Percentiles rank a stretch among this genome's conserved stretches.
Conservation (phyloP, 2,113 vertebrate species). For the Steatornis caripensis region DNA sequence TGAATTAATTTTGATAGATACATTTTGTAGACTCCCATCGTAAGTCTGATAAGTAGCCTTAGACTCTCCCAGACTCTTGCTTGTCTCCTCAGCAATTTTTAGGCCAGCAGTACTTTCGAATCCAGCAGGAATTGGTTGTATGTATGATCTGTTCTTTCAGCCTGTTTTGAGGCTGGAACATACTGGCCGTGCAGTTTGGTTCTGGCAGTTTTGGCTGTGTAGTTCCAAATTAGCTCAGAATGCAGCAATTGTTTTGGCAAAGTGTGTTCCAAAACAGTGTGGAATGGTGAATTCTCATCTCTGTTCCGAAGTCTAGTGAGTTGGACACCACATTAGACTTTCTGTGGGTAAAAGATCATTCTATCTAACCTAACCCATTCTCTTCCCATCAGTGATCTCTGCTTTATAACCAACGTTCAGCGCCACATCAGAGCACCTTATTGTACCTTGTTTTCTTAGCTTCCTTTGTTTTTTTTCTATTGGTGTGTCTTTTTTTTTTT, state of each 20-base stretch:
- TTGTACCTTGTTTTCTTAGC: background rate
- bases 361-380: background rate
- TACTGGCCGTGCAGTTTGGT: background rate
- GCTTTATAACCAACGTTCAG: background rate
- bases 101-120: background rate
- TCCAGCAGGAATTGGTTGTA: background rate
- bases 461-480: background rate
- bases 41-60: background rate
- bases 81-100: background rate
- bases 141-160: background rate
- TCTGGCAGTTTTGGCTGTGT: background rate
- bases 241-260: background rate
- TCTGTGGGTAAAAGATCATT: accelerated
- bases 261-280: background rate
- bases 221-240: background rate
- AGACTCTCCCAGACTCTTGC: background rate
- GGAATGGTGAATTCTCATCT: background rate
- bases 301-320: background rate
- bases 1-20: background rate
- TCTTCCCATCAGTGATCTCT: background rate
- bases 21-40: background rate
- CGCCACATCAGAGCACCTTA: background rate
- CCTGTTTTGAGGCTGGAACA: background rate
- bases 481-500: too few species aligned
- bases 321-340: background rate